Percentiles rank a stretch among this genome's conserved stretches.
Conservation (phyloP, 2,888 invertebrate species). For the Harpagoxenus sublaevis region DNA sequence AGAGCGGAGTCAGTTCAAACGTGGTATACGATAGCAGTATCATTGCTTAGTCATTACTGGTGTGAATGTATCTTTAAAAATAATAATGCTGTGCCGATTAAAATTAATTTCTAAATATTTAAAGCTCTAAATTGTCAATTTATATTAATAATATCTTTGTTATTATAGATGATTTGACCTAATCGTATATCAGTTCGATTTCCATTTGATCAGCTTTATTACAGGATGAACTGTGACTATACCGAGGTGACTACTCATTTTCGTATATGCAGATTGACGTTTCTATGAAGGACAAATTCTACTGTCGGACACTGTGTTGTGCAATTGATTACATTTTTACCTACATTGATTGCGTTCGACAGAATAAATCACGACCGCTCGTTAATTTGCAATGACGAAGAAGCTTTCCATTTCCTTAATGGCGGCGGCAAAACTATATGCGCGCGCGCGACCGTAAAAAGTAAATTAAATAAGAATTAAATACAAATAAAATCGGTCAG, state of each 20-base stretch:
- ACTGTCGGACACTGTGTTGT: background rate
- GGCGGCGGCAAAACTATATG: conserved; percentile 45
- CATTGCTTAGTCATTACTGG: background rate
- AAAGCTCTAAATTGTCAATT: background rate
- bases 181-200: background rate
- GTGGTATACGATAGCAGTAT: background rate
- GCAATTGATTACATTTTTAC: conserved; percentile 24
- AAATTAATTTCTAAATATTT: conserved; percentile 10
- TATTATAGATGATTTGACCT: background rate
- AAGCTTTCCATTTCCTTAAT: conserved; percentile 83
- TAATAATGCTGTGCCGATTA: background rate
- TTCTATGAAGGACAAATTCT: conserved; percentile 12
- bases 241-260: background rate
- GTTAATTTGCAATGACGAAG: conserved; percentile 74
- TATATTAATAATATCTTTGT: background rate
- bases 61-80: background rate
- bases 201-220: background rate
- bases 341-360: conserved; percentile 53
- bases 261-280: background rate
- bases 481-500: conserved; percentile 86
- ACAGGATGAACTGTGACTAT: background rate
- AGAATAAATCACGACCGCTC: conserved; percentile 32
- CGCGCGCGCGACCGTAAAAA: conserved; percentile 81
- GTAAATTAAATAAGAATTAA: conserved; percentile 86
- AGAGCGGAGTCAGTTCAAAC: conserved; percentile 28